A percentile compares a stretch with the other conserved stretches of the same genome.
These are phyloP conservation scores for Drosophila prosaltans DNA, from an alignment of 1,140 invertebrate species.

Conservation along the genomic window DNA sequence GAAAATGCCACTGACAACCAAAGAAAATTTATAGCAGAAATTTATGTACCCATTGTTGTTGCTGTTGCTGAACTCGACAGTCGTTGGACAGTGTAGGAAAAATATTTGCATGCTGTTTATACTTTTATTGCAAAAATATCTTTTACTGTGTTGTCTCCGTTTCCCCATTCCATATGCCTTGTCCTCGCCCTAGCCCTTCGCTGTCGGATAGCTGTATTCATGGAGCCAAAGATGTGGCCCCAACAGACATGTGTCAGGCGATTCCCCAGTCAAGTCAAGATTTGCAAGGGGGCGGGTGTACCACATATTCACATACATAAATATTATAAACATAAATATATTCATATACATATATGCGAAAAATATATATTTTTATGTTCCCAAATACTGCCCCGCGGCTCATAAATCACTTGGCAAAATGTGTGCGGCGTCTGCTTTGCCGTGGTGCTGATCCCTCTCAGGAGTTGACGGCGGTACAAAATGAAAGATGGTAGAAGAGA, in stretches of 20 bases:
- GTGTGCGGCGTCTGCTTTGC: slow-evolving; percentile 52
- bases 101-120: slow-evolving; percentile 76
- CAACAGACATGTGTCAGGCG: slow-evolving; percentile 57
- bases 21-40: slow-evolving; percentile 80
- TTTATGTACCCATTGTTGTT: slow-evolving; percentile 71
- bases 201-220: background rate
- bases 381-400: slow-evolving; percentile 70
- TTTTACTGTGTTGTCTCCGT: slow-evolving; percentile 28
- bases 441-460: slow-evolving; percentile 8
- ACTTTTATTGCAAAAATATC: slow-evolving; percentile 79
- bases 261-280: slow-evolving; percentile 12
- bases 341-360: background rate
- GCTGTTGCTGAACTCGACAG: slow-evolving; percentile 32
- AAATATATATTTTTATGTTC: slow-evolving; percentile 60
- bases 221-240: slow-evolving; percentile 5
- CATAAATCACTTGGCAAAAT: slow-evolving; percentile 78
- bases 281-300: background rate
- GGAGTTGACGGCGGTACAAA: slow-evolving; percentile 9
- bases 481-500: background rate
- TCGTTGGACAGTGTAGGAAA: slow-evolving; percentile 61
- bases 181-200: background rate
- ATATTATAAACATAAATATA: slow-evolving; percentile 30
- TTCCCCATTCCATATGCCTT: background rate
- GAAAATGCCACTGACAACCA: slow-evolving; percentile 78
- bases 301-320: slow-evolving; percentile 49